A percentile compares a stretch with the other conserved stretches of the same genome.
Evolutionary conservation across 2,888 invertebrate species (phyloP).

Genomic region (Cerceris rybyensis): DNA sequence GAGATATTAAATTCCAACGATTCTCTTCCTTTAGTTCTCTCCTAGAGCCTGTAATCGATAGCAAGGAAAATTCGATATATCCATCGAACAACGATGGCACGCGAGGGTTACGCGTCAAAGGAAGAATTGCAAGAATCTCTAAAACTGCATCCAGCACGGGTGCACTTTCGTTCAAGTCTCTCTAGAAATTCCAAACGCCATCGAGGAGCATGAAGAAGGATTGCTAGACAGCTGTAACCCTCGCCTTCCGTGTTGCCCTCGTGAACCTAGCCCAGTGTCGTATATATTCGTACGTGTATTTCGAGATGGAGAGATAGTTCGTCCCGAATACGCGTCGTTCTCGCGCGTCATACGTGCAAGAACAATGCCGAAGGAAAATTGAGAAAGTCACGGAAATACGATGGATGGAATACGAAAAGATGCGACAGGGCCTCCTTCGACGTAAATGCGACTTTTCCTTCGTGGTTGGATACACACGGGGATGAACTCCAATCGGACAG

Average conservation of each 20-base stretch:
- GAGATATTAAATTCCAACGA: neutral
- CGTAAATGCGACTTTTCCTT: constrained; percentile 19
- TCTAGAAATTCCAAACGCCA: constrained; percentile 60
- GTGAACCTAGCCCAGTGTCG: constrained; percentile 21
- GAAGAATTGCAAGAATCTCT: constrained; percentile 21
- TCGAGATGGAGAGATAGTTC: constrained; percentile 19
- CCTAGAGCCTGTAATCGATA: neutral
- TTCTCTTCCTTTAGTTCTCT: neutral
- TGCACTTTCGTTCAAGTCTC: constrained; percentile 19
- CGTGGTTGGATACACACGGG: constrained; percentile 5
- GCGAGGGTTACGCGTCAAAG: constrained; percentile 31
- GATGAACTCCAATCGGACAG: constrained; percentile 24
- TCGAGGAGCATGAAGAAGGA: constrained; percentile 58
- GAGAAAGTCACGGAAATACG: neutral
- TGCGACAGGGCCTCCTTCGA: neutral
- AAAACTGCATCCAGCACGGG: constrained; percentile 34
- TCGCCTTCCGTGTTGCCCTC: constrained; percentile 25
- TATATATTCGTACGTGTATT: constrained; percentile 15
- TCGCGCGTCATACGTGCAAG: constrained; percentile 9
- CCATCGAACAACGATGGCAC: neutral
- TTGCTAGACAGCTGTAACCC: constrained; percentile 58
- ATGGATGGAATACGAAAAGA: constrained; percentile 7
- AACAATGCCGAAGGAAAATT: constrained; percentile 23
- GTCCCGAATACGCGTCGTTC: constrained; percentile 24
- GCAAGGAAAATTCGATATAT: constrained; percentile 10